Conservation (phyloP, 2,888 invertebrate genomes). For the Fragum fragum region DNA sequence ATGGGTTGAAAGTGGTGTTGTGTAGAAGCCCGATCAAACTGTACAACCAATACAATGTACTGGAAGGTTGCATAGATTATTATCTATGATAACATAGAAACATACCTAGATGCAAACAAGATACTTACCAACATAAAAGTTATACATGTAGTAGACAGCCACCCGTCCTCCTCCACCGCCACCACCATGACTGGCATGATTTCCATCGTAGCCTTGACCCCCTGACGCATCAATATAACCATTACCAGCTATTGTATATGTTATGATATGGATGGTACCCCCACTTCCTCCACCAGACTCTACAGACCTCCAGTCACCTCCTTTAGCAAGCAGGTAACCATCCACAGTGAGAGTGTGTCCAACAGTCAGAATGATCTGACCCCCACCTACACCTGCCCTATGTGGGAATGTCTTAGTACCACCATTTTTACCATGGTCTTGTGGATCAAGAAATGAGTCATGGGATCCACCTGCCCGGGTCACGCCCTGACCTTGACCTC, state of each 20-base stretch:
- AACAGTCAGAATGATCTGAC: constrained; percentile 71
- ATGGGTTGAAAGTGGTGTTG: no score
- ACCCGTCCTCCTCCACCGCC: constrained; percentile 79
- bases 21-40: no score
- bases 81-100: no score
- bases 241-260: constrained; percentile 74
- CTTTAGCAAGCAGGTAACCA: constrained; percentile 69
- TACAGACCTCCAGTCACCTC: constrained; percentile 75
- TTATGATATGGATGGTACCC: constrained; percentile 73
- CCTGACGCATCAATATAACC: constrained; percentile 75
- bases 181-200: constrained; percentile 67
- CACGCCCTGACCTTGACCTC: constrained; percentile 75
- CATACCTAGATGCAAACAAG: no score
- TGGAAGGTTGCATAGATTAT: no score
- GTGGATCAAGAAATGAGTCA: constrained; percentile 74
- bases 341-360: constrained; percentile 73
- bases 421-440: constrained; percentile 76
- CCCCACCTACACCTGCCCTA: constrained; percentile 73
- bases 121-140: constrained; percentile 77
- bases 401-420: constrained; percentile 76
- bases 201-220: constrained; percentile 71
- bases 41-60: no score
- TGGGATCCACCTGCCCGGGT: constrained; percentile 67
- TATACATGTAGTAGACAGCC: constrained; percentile 75
- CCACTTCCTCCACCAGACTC: constrained; percentile 78